Evolutionary conservation across 2,888 invertebrate genomes (phyloP).

Genomic region (Acleris holmiana): DNA sequence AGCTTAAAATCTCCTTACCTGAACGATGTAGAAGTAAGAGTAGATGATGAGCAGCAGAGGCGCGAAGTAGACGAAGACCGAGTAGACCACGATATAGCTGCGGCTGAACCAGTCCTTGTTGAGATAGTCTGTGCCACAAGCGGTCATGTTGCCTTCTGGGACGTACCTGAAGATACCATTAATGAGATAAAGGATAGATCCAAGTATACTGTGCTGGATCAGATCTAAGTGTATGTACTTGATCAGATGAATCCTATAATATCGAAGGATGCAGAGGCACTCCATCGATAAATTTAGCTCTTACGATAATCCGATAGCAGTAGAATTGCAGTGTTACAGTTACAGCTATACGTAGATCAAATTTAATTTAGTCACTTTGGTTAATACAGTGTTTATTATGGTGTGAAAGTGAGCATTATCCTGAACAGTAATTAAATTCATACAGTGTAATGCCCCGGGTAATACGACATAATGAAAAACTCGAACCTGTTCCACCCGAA

Average conservation of each 20-base stretch:
- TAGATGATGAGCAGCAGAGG: constrained; percentile 89
- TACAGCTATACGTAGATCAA: too few relatives aligned
- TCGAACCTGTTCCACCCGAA: constrained; percentile 89
- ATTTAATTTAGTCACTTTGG: too few relatives aligned
- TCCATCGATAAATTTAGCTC: too few relatives aligned
- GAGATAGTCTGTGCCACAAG: constrained; percentile 92
- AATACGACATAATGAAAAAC: background rate
- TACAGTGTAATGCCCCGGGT: too few relatives aligned
- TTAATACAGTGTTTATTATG: too few relatives aligned
- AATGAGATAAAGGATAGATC: background rate
- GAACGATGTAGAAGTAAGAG: constrained; percentile 91
- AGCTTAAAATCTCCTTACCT: constrained; percentile 62
- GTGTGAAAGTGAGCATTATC: too few relatives aligned
- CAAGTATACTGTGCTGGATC: background rate
- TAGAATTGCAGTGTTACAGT: too few relatives aligned
- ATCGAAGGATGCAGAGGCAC: too few relatives aligned
- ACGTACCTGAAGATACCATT: constrained; percentile 84
- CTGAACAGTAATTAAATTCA: too few relatives aligned
- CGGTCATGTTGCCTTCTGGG: constrained; percentile 93
- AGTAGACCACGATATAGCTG: constrained; percentile 88
- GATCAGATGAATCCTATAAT: too few relatives aligned
- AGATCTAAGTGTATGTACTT: too few relatives aligned
- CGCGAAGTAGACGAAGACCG: constrained; percentile 87
- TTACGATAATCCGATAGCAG: too few relatives aligned
- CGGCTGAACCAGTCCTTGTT: constrained; percentile 86